Evolutionary conservation across 2,113 vertebrate species (phyloP).

Genomic region (Lepisosteus oculatus): DNA sequence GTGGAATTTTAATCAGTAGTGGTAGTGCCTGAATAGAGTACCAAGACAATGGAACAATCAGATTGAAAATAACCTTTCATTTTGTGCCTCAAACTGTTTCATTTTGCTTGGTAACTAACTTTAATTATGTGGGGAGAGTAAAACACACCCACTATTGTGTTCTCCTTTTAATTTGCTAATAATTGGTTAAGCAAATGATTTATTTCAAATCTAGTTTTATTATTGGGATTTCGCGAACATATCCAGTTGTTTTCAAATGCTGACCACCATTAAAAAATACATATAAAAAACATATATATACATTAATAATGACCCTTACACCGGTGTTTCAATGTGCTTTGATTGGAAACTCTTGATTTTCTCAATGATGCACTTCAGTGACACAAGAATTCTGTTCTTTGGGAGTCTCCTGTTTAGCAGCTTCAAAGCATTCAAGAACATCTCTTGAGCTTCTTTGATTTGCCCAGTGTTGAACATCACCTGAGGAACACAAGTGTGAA

Average conservation of each 20-base stretch:
- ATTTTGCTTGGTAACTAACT: no score
- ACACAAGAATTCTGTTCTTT: not conserved
- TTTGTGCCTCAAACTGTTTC: no score
- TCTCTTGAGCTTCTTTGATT: conserved; percentile 21
- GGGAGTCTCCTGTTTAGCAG: conserved; percentile 14
- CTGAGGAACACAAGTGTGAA: not conserved
- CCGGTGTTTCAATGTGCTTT: not conserved
- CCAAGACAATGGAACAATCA: no score
- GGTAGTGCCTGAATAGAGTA: no score
- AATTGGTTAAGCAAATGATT: no score
- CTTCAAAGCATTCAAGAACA: conserved; percentile 14
- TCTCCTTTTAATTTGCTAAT: no score
- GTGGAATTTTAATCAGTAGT: no score
- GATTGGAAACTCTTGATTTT: conserved; percentile 5
- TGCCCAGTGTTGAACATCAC: conserved; percentile 26
- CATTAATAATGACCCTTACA: not conserved
- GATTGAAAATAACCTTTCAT: no score
- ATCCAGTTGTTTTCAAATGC: not conserved
- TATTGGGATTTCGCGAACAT: no score
- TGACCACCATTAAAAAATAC: not conserved
- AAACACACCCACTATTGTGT: no score
- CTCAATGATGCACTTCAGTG: conserved; percentile 7
- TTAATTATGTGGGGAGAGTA: no score
- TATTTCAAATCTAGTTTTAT: no score
- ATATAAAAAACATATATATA: not conserved